Conservation (phyloP, 2,888 invertebrate genomes). For the Xiphydria camelus region DNA sequence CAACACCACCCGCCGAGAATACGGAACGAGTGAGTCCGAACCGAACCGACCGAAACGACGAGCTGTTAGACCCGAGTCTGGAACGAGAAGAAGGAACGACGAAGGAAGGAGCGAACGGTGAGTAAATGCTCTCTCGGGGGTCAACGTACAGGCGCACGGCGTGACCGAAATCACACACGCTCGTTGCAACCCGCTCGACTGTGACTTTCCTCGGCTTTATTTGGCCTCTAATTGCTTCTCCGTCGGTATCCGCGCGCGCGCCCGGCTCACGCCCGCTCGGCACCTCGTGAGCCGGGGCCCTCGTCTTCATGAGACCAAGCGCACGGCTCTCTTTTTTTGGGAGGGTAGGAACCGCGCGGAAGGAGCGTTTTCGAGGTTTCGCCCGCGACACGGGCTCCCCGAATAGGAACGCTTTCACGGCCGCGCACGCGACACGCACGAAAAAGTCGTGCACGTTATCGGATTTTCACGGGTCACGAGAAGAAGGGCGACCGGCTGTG, state of each 20-base stretch:
- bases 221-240: slow-evolving; percentile 50
- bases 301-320: too few species aligned
- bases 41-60: slow-evolving; percentile 26
- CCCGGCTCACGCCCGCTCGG: too few species aligned
- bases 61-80: slow-evolving; percentile 27
- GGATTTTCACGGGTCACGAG: too few species aligned
- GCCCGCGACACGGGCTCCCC: too few species aligned
- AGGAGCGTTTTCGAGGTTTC: too few species aligned
- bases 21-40: slow-evolving; percentile 30
- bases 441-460: too few species aligned
- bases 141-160: slow-evolving; percentile 56
- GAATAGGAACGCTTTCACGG: too few species aligned
- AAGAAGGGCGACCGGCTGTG: too few species aligned
- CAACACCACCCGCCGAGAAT: slow-evolving; percentile 17
- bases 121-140: slow-evolving; percentile 40
- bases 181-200: slow-evolving; percentile 52
- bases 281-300: too few species aligned
- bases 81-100: slow-evolving; percentile 5
- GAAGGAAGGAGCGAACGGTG: slow-evolving; percentile 22
- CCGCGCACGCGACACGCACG: too few species aligned
- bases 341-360: too few species aligned
- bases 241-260: slow-evolving; percentile 16
- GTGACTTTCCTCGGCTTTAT: slow-evolving; percentile 46
- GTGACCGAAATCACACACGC: slow-evolving; percentile 57
- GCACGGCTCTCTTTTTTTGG: too few species aligned